A percentile compares a stretch with the other conserved stretches of the same genome.
Conservation (phyloP, 2,797 vertebrate species). For the Acipenser ruthenus region DNA sequence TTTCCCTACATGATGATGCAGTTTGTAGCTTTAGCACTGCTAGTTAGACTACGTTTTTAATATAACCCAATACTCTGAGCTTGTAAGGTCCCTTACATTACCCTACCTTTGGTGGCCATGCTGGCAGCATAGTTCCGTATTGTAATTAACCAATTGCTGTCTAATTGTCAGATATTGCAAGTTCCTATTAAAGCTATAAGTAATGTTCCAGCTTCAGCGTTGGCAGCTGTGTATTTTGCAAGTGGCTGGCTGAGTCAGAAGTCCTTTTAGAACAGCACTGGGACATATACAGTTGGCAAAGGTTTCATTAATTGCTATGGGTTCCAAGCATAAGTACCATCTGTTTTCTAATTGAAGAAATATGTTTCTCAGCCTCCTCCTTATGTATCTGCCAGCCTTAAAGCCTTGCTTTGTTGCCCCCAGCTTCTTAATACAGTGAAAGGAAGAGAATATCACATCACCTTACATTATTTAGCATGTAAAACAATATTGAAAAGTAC, state of each 20-base stretch:
- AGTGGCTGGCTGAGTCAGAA: constrained; percentile 1
- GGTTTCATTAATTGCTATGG: constrained; percentile 68
- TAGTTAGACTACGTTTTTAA: background rate
- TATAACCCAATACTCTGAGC: background rate
- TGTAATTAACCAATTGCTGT: constrained; percentile 2
- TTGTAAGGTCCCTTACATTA: no score
- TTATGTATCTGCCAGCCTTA: constrained; percentile 46
- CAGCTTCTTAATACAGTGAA: background rate
- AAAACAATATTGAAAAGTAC: no score
- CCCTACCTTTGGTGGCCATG: background rate
- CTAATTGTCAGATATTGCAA: background rate
- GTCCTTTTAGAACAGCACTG: constrained; percentile 40
- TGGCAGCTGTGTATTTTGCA: constrained; percentile 14
- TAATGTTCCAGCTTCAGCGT: constrained; percentile 4
- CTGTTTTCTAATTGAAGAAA: constrained; percentile 66
- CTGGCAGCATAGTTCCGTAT: background rate
- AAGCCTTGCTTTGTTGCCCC: constrained; percentile 31
- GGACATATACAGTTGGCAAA: constrained; percentile 54
- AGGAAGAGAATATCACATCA: no score
- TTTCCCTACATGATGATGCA: background rate
- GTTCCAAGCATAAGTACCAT: constrained; percentile 60
- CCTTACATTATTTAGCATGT: no score
- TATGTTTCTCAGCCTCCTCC: constrained; percentile 67
- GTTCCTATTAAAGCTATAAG: background rate
- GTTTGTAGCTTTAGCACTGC: background rate